Evolutionary conservation across 1,140 invertebrate species (phyloP), one percentile per base, ranked within the genome.

Genomic region (Micrasema longulum): DNA sequence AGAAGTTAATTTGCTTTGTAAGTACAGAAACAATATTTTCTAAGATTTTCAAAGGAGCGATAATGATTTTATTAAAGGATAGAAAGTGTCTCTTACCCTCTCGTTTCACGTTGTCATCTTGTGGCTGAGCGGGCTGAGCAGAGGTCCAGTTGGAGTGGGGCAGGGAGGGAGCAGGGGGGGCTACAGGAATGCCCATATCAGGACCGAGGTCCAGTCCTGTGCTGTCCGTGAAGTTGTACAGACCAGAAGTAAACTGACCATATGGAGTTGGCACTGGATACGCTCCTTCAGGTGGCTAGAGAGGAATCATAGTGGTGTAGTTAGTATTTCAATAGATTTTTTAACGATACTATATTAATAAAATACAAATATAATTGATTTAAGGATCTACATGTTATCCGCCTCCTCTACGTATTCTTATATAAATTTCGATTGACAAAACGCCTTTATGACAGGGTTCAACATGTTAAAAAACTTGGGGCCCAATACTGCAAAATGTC

Each of bases 21-120:
- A n/a, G n/a, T n/a, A n/a, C n/a, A n/a, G 11, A 1, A 41, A 41
- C 1, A 38, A 41, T 2, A 41, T 41, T 41, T 12, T 2, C 14
- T 41, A 41, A 41, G 14, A 41, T 41, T 12, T 38, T 7, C 36
- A n/a, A n/a, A 2, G 1, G 14, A 12, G 14, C 1, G 38, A 48
- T 48, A 48, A 48, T 48, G 16, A 48, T n/a, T 16, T 14, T 7
- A 31, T 31, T 31, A 31, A 4, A 31, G 26, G 7, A 4, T 31
- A 31, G 36, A 22, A 64, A 60, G 38, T 20, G 20, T n/a, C 7
- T 62, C 14, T 62, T 36, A 75, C 74, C 74, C 65, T 75, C 74
- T 70, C 74, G 45, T 35, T 75, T 75, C 38, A 50, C 52, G 10
- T 69, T 47, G 16, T 75, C 74, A 20, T 72, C 41, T 26, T 31